Evolutionary conservation across 2,888 invertebrate species (phyloP).

Genomic region (Calliphora vomitoria): DNA sequence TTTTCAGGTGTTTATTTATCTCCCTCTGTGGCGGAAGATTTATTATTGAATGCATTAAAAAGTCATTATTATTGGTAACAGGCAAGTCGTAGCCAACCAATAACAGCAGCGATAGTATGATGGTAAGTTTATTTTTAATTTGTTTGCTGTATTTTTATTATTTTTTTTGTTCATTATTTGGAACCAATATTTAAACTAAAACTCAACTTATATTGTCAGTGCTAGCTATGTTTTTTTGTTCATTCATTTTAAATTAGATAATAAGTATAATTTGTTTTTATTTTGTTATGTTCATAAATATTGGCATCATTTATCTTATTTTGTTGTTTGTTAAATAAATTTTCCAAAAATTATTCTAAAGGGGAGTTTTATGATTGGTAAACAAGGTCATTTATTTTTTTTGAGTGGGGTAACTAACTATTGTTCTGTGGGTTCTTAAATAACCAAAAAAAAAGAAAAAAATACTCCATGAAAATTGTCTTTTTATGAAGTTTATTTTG

Average conservation of each 20-base stretch:
- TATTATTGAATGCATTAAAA: slow-evolving; percentile 71
- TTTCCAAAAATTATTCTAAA: not conserved
- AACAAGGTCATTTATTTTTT: slow-evolving; percentile 47
- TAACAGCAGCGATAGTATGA: not conserved
- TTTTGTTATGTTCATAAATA: slow-evolving; percentile 40
- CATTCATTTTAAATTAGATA: slow-evolving; percentile 63
- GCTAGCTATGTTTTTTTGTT: not conserved
- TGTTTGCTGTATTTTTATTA: slow-evolving; percentile 22
- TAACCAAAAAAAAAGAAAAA: not conserved
- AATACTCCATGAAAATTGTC: not conserved
- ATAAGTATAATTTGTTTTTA: slow-evolving; percentile 60
- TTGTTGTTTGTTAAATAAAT: slow-evolving; percentile 2
- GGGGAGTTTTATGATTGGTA: slow-evolving; percentile 49
- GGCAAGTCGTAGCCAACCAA: slow-evolving; percentile 11
- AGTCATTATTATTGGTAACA: slow-evolving; percentile 62
- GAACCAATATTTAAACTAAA: slow-evolving; percentile 46
- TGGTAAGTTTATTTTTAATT: slow-evolving; percentile 57
- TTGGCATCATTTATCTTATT: slow-evolving; percentile 63
- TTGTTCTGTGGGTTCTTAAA: not conserved
- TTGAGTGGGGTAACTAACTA: not conserved
- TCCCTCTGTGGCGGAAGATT: slow-evolving; percentile 63
- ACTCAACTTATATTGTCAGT: slow-evolving; percentile 11
- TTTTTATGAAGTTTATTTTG: slow-evolving; percentile 30
- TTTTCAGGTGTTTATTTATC: slow-evolving; percentile 66
- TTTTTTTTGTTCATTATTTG: slow-evolving; percentile 32